These are phyloP conservation scores for Saccopteryx bilineata DNA, from an alignment of 2,113 vertebrate species.

Conservation along the genomic window DNA sequence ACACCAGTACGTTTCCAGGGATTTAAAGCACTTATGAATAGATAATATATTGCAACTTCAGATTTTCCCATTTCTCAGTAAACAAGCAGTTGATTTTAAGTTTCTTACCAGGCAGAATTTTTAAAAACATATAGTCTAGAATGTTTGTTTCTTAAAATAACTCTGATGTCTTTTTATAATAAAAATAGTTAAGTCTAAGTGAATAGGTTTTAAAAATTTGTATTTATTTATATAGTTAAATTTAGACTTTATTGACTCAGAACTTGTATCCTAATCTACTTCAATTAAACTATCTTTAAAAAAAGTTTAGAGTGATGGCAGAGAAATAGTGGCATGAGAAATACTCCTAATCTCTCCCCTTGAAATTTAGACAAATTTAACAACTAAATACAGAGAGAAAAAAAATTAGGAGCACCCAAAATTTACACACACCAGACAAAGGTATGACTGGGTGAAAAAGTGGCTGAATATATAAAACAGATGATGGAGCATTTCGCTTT, in stretches of 20 bases:
- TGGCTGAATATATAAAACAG: too few species aligned
- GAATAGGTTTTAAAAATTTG: neutral
- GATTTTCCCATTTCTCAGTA: neutral
- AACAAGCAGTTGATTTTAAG: neutral
- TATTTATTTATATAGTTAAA: conserved; percentile 49
- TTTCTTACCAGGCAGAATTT: neutral
- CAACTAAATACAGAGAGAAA: too few species aligned
- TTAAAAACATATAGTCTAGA: conserved; percentile 39
- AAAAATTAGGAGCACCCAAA: too few species aligned
- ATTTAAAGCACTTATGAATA: conserved; percentile 9
- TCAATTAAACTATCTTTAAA: conserved; percentile 31
- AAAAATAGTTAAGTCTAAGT: conserved; percentile 46
- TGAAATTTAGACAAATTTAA: too few species aligned
- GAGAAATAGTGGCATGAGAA: too few species aligned
- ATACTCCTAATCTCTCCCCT: too few species aligned
- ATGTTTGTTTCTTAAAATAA: conserved; percentile 50
- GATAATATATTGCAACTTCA: neutral
- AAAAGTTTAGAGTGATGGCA: too few species aligned
- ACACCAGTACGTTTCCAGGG: neutral
- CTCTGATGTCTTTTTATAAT: conserved; percentile 14
- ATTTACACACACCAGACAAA: too few species aligned
- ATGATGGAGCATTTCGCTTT: too few species aligned
- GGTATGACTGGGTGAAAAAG: too few species aligned
- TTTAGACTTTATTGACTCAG: neutral
- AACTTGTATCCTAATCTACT: neutral